phyloP scores from a whole-genome alignment of 2,113 vertebrate genomes.

The Panurus biarmicus region DNA sequence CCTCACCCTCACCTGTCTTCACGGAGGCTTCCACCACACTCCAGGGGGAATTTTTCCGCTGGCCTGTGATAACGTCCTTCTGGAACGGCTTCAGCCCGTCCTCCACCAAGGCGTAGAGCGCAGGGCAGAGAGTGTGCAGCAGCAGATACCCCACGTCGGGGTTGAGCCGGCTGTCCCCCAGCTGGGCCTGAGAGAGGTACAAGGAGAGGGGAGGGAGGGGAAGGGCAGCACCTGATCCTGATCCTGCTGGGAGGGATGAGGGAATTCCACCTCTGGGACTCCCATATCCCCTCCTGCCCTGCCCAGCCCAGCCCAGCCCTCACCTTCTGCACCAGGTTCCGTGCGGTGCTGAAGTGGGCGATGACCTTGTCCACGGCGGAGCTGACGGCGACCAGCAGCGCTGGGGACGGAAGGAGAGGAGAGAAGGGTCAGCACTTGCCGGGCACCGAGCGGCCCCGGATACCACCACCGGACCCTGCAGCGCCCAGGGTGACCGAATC shows the following conservation, averaged over 20 bases:
- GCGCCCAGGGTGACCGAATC: neutral
- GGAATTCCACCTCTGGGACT: no score
- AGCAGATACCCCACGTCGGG: slow-evolving; percentile 88
- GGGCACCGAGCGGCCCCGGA: neutral
- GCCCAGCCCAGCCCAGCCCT: neutral
- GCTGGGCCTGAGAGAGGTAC: slow-evolving; percentile 77
- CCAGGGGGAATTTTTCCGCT: slow-evolving; percentile 88
- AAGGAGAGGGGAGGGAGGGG: neutral
- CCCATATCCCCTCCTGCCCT: neutral
- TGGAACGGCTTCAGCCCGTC: slow-evolving; percentile 91
- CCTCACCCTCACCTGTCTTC: slow-evolving; percentile 72
- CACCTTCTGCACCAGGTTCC: slow-evolving; percentile 94
- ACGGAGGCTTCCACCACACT: slow-evolving; percentile 87
- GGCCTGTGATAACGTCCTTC: slow-evolving; percentile 91
- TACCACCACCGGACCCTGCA: neutral
- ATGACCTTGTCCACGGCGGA: slow-evolving; percentile 88
- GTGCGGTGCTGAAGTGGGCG: slow-evolving; percentile 84
- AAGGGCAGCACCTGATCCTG: neutral
- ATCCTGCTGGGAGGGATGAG: neutral
- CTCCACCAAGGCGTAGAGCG: slow-evolving; percentile 80
- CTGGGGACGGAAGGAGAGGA: slow-evolving; percentile 29
- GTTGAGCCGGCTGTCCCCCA: slow-evolving; percentile 90
- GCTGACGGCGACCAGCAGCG: slow-evolving; percentile 82
- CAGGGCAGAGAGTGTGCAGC: slow-evolving; percentile 87
- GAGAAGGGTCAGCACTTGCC: neutral